Conservation (phyloP, 2,888 invertebrate genomes). For the Spialia ferax region DNA sequence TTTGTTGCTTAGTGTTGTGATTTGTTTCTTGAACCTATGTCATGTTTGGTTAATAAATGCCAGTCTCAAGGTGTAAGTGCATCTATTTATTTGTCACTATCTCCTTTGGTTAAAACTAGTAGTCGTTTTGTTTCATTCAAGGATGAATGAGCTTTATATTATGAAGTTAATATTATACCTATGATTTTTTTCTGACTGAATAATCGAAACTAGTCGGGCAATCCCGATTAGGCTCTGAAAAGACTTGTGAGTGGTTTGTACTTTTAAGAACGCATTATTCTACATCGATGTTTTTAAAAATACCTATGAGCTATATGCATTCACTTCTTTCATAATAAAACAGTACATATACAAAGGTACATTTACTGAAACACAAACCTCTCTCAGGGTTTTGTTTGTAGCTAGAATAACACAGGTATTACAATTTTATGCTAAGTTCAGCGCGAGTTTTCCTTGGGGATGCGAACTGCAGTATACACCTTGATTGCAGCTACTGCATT, state of each 20-base stretch:
- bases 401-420: not conserved
- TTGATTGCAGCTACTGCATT: not conserved
- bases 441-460: constrained; percentile 5
- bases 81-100: not conserved
- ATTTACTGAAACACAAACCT: not conserved
- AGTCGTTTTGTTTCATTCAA: too few species aligned
- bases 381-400: not conserved
- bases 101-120: not conserved
- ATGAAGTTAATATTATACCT: too few species aligned
- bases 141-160: too few species aligned
- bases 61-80: not conserved
- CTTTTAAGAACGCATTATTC: too few species aligned
- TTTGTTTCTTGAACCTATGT: not conserved
- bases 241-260: too few species aligned
- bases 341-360: not conserved
- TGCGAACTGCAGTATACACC: not conserved
- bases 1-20: not conserved
- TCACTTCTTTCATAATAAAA: too few species aligned
- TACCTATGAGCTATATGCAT: too few species aligned
- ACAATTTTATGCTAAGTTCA: constrained; percentile 2
- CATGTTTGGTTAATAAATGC: not conserved
- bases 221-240: too few species aligned
- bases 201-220: too few species aligned
- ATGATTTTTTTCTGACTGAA: too few species aligned
- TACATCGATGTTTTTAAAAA: too few species aligned